These are phyloP conservation scores for Lycopodina hypogea DNA, from an alignment of 37 sponge, comb jelly and placozoan species.

Conservation along the genomic window DNA sequence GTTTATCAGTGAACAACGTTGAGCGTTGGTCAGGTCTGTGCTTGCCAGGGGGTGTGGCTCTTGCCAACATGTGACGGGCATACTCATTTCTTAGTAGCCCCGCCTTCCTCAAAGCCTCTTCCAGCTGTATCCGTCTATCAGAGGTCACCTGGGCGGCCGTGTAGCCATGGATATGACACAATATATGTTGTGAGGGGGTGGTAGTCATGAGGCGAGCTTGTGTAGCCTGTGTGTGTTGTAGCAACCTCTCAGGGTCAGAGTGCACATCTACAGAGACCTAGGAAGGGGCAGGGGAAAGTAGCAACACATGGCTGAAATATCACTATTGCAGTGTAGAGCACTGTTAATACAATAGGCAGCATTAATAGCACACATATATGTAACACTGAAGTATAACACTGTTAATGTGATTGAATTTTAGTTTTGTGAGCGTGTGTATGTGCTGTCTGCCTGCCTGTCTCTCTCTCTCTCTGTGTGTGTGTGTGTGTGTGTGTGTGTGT, in stretches of 20 bases:
- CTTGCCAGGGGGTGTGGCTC: constrained; percentile 57
- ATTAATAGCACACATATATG: not conserved
- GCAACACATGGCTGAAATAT: no score
- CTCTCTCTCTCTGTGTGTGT: no score
- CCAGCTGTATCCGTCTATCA: constrained; percentile 78
- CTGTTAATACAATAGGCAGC: not conserved
- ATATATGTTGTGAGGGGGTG: constrained; percentile 19
- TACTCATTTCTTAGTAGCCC: constrained; percentile 79
- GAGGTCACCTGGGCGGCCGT: constrained; percentile 41
- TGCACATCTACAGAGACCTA: constrained; percentile 39
- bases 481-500: no score
- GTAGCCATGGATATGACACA: constrained; percentile 50
- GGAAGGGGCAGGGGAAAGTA: no score
- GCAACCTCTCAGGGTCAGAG: constrained; percentile 43
- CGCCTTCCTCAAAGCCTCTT: constrained; percentile 71
- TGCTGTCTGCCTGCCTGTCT: no score
- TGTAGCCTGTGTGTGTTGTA: constrained; percentile 34
- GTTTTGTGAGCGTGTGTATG: no score
- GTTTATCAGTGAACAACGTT: constrained; percentile 53
- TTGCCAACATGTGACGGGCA: constrained; percentile 62
- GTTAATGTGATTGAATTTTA: no score
- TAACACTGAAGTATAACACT: not conserved
- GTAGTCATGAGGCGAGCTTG: not conserved
- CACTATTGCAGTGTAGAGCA: not conserved
- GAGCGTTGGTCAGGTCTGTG: constrained; percentile 79